Evolutionary conservation across 2,797 vertebrate species (phyloP).

Genomic region (Coluber constrictor): DNA sequence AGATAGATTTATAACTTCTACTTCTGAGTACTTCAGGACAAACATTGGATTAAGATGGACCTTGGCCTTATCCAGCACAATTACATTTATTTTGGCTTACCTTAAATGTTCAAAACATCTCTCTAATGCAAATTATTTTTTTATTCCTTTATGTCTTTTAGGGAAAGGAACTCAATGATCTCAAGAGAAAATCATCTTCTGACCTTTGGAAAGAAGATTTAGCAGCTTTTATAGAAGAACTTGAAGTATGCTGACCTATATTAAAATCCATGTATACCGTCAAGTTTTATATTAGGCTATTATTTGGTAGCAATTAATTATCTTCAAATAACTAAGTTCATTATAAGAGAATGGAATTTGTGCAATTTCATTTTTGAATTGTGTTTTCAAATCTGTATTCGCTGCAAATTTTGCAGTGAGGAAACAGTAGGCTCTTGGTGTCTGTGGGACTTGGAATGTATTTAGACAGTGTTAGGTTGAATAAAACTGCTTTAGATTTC

Average conservation of each 20-base stretch:
- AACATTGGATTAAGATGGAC: neutral
- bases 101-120: neutral
- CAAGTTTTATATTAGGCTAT: neutral
- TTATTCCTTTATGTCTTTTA: conserved; percentile 62
- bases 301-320: neutral
- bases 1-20: neutral
- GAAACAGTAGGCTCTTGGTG: neutral
- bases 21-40: neutral
- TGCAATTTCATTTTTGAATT: neutral
- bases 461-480: neutral
- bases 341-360: neutral
- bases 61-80: neutral
- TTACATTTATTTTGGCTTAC: neutral
- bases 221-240: conserved; percentile 90
- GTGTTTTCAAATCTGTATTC: neutral
- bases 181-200: conserved; percentile 84
- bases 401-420: neutral
- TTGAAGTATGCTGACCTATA: conserved; percentile 80
- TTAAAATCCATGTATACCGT: neutral
- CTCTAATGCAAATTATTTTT: neutral
- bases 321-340: neutral
- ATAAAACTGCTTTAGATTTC: neutral
- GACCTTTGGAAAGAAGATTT: conserved; percentile 97
- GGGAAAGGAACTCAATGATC: conserved; percentile 85
- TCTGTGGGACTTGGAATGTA: too few relatives aligned